Base-by-base conservation (phyloP, 1,140 invertebrate species). In the Drosophila triauraria region DNA sequence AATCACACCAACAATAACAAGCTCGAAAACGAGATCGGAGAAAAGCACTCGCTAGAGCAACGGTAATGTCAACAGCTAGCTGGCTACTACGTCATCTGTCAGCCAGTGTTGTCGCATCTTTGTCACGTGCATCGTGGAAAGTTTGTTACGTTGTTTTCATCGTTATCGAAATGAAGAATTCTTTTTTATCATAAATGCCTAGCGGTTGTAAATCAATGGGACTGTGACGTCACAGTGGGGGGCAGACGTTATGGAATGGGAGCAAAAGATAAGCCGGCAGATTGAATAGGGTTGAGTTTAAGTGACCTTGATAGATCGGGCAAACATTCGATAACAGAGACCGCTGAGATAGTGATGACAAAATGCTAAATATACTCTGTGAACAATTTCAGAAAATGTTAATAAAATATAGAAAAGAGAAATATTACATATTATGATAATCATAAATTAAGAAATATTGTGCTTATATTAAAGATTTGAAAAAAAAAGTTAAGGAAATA, bases 161-260 rank as follows among this genome's bases (percentile, higher is more conserved):
- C 32, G 67, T 46, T 64, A 63, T 63, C 59, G 47, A 56, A 42
- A 44, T n/a, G 46, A 42, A 53, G 65, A 50, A 69, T 67, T 76
- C 75, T 62, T 87, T 61, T 76, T 76, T 83, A 79, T 87, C 79
- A 79, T 43, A 56, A 78, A 74, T 62, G 74, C 54, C 46, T 2
- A 78, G 47, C 63, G 75, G 77, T 84, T 67, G 67, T 88, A 87
- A 87, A 87, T 87, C 79, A 80, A 83, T 83, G 82, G 25, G 44
- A 17, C 27, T 35, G 25, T 72, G 69, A 50, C 51, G 63, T 68
- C 63, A 72, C 63, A 48, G n/a, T 25, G 65, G 64, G 38, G 20
- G 67, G 32, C 38, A 32, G 30, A 12, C 15, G n/a, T 17, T 23
- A 15, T 23, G 27, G 23, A 70, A 51, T 51, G 47, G 46, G 35